Percentiles rank a stretch among this genome's conserved stretches.
These are phyloP conservation scores for Cybosia mesomella DNA, from an alignment of 2,888 invertebrate species.

Conservation along the genomic window DNA sequence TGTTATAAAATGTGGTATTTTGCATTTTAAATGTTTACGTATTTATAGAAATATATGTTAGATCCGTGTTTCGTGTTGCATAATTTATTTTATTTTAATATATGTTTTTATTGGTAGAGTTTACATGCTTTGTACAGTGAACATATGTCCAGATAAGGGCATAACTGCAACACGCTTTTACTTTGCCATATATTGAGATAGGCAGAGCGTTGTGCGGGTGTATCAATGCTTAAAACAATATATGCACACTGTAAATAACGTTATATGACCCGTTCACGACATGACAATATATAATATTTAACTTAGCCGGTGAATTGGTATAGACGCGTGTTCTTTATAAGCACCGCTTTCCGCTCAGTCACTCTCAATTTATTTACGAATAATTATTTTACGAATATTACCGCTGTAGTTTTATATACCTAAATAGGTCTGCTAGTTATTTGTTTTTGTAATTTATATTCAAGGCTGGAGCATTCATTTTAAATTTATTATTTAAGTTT, in stretches of 20 bases:
- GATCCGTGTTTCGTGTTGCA: slow-evolving; percentile 77
- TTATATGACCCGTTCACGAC: background rate
- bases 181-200: slow-evolving; percentile 12
- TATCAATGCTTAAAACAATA: background rate
- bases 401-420: slow-evolving; percentile 34
- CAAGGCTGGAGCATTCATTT: slow-evolving; percentile 43
- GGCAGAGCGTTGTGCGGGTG: slow-evolving; percentile 7
- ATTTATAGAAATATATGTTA: slow-evolving; percentile 55
- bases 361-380: background rate
- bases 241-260: slow-evolving; percentile 9
- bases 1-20: slow-evolving; percentile 46
- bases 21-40: slow-evolving; percentile 55
- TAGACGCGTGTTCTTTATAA: background rate
- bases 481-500: slow-evolving; percentile 48
- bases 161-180: slow-evolving; percentile 58
- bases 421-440: slow-evolving; percentile 82
- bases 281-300: background rate
- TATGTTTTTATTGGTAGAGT: slow-evolving; percentile 72
- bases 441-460: slow-evolving; percentile 55
- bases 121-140: slow-evolving; percentile 74
- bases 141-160: slow-evolving; percentile 39
- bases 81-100: slow-evolving; percentile 81
- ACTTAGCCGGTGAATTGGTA: background rate
- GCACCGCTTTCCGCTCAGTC: slow-evolving; percentile 4
- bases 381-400: slow-evolving; percentile 19